These are phyloP conservation scores for Chaetura pelagica DNA, from an alignment of 2,113 vertebrate genomes.

Conservation along the genomic window DNA sequence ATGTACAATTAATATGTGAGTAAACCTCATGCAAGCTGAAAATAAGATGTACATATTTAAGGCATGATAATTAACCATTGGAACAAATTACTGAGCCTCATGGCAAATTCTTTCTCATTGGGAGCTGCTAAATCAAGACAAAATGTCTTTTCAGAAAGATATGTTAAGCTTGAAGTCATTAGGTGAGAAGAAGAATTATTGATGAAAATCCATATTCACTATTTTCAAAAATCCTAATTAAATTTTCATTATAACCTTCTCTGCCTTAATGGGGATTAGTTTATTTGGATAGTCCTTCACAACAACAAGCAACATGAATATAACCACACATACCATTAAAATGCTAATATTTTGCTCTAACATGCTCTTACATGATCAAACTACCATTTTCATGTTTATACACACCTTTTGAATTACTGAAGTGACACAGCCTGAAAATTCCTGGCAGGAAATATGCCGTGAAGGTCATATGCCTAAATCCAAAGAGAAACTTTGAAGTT, in stretches of 20 bases:
- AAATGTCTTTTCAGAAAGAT: conserved; percentile 28
- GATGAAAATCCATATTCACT: not conserved
- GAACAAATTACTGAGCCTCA: conserved; percentile 44
- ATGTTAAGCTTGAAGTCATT: not conserved
- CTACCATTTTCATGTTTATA: not conserved
- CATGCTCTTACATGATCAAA: not conserved
- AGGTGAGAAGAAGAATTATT: conserved; percentile 1
- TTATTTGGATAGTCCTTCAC: not conserved
- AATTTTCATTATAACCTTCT: not conserved
- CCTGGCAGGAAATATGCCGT: not conserved
- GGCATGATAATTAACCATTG: conserved; percentile 57
- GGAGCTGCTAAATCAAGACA: conserved; percentile 49
- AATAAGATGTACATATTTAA: conserved; percentile 70
- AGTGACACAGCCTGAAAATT: not conserved
- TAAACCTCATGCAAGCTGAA: conserved; percentile 50
- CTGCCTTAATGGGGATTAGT: not conserved
- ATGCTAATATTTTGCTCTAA: not conserved
- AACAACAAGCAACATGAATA: not conserved
- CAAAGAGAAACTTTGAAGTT: not conserved
- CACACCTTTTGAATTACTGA: not conserved
- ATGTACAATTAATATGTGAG: conserved; percentile 62
- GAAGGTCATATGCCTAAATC: not conserved
- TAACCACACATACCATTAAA: not conserved
- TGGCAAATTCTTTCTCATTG: conserved; percentile 46
- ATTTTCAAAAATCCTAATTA: not conserved